Evolutionary conservation across 1,140 invertebrate genomes (phyloP).

Genomic region (Drosophila lowei): DNA sequence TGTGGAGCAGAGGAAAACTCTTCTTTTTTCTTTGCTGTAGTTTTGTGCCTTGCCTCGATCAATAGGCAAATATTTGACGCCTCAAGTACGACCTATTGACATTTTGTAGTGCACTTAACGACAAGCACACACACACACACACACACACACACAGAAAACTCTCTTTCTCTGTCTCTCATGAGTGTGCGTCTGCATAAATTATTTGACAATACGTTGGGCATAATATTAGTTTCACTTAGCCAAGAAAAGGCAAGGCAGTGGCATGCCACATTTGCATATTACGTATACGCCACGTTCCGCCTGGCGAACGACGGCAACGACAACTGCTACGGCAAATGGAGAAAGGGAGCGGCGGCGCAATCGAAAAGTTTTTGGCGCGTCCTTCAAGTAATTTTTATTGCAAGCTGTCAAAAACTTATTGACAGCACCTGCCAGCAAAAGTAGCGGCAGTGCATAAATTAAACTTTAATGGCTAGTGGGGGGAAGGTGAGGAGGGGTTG

Average conservation of each 20-base stretch:
- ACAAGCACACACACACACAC: constrained; percentile 44
- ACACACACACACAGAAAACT: neutral
- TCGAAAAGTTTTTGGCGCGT: constrained; percentile 54
- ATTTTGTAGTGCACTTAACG: constrained; percentile 71
- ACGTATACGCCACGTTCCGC: constrained; percentile 58
- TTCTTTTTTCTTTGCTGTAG: neutral
- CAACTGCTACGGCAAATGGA: neutral
- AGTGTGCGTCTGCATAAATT: constrained; percentile 67
- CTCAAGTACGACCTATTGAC: constrained; percentile 66
- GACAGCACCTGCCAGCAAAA: constrained; percentile 56
- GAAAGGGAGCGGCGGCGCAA: constrained; percentile 5
- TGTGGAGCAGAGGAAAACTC: neutral
- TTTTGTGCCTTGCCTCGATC: constrained; percentile 41
- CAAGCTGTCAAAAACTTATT: constrained; percentile 62
- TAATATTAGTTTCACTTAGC: constrained; percentile 75
- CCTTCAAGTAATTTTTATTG: constrained; percentile 58
- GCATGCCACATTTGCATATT: constrained; percentile 66
- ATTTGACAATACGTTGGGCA: constrained; percentile 71
- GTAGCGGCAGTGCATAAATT: constrained; percentile 52
- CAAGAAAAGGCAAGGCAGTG: neutral
- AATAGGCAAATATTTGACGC: constrained; percentile 73
- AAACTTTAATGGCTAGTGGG: constrained; percentile 49
- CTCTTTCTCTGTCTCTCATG: neutral
- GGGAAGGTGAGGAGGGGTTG: neutral
- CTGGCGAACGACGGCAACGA: constrained; percentile 10